These are phyloP conservation scores for Chydorus sphaericus DNA, from an alignment of 2,888 invertebrate genomes.

Conservation along the genomic window DNA sequence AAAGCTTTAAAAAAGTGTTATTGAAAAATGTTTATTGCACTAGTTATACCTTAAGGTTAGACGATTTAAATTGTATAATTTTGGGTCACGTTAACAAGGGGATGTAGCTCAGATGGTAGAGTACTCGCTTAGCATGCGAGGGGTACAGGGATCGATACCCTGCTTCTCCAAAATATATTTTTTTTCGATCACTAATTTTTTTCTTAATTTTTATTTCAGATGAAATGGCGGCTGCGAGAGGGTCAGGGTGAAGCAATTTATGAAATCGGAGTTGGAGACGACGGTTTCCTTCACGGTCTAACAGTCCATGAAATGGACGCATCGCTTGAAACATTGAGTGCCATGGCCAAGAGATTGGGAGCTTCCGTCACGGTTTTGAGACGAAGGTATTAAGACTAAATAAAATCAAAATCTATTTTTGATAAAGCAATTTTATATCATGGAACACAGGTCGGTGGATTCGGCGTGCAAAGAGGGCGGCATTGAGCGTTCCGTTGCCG, in stretches of 20 bases:
- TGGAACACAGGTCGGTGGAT: slow-evolving; percentile 17
- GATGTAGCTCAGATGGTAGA: no score
- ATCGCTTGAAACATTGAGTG: slow-evolving; percentile 63
- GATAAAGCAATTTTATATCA: not conserved
- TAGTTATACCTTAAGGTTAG: no score
- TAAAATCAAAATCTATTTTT: not conserved
- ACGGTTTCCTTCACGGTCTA: slow-evolving; percentile 72
- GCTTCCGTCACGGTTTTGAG: slow-evolving; percentile 64
- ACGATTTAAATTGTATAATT: no score
- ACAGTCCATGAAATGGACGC: slow-evolving; percentile 67
- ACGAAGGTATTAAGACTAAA: slow-evolving; percentile 36
- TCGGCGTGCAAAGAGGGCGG: not conserved
- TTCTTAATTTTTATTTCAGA: slow-evolving; percentile 35
- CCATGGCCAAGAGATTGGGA: slow-evolving; percentile 72
- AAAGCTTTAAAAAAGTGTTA: no score
- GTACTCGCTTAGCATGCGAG: no score
- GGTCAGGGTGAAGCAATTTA: slow-evolving; percentile 96
- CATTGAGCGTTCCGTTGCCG: not conserved
- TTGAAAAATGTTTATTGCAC: no score
- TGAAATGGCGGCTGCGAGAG: slow-evolving; percentile 94
- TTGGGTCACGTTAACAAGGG: no score
- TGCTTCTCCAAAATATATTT: no score
- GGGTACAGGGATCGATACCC: no score
- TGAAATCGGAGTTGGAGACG: slow-evolving; percentile 87
- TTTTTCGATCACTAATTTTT: no score